These are phyloP conservation scores for Trigoniulus corallinus DNA, from an alignment of 1,140 invertebrate genomes.

Conservation along the genomic window DNA sequence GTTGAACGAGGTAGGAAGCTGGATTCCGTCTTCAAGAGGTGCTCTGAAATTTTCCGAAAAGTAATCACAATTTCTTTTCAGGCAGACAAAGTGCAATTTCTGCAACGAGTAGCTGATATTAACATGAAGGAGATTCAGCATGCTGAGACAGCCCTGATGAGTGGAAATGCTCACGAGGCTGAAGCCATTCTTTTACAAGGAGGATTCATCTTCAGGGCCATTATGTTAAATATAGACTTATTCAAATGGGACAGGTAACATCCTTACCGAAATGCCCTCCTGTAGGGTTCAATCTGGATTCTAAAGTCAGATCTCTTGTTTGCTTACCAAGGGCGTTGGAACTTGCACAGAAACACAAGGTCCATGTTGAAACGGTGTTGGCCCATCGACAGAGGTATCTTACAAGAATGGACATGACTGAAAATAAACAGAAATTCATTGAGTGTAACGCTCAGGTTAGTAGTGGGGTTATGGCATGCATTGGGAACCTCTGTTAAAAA, in stretches of 20 bases:
- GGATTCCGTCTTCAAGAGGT: neutral
- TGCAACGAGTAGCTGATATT: slow-evolving; percentile 58
- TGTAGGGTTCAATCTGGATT: neutral
- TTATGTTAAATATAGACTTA: slow-evolving; percentile 59
- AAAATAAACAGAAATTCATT: slow-evolving; percentile 55
- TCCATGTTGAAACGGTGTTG: slow-evolving; percentile 57
- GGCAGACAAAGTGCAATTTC: slow-evolving; percentile 79
- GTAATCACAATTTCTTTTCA: slow-evolving; percentile 13
- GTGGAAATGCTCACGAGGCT: slow-evolving; percentile 58
- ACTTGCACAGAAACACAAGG: slow-evolving; percentile 60
- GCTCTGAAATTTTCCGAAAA: neutral
- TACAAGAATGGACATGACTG: slow-evolving; percentile 48
- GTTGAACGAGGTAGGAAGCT: slow-evolving; percentile 52
- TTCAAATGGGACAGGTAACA: slow-evolving; percentile 64
- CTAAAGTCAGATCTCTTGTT: neutral
- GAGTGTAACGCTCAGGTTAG: slow-evolving; percentile 40
- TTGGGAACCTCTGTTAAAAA: slow-evolving; percentile 1
- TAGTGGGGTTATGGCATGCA: slow-evolving; percentile 5
- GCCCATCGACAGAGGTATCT: slow-evolving; percentile 58
- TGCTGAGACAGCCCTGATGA: slow-evolving; percentile 63
- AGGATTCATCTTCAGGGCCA: slow-evolving; percentile 54
- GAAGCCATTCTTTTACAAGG: slow-evolving; percentile 66
- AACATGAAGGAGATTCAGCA: slow-evolving; percentile 41
- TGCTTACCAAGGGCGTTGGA: slow-evolving; percentile 60
- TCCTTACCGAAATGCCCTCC: neutral